Conservation (phyloP, 2,888 invertebrate genomes). For the Parnassius mnemosyne region DNA sequence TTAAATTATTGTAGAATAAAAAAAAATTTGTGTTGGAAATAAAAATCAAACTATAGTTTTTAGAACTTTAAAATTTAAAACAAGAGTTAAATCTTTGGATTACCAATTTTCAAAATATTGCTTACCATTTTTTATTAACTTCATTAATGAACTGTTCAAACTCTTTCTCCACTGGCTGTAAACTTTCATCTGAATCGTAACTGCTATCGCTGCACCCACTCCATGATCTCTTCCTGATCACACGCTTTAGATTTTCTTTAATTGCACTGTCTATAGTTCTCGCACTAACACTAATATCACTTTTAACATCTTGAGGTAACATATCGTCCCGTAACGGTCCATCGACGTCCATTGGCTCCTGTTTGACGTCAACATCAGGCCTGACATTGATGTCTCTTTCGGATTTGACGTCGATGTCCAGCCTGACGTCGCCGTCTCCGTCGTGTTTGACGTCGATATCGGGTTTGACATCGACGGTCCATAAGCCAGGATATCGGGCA, state of each 20-base stretch:
- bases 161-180: constrained; percentile 67
- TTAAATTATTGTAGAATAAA: too few relatives aligned
- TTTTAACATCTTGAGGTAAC: constrained; percentile 48
- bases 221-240: constrained; percentile 56
- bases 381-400: constrained; percentile 29
- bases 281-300: constrained; percentile 62
- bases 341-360: constrained; percentile 35
- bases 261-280: constrained; percentile 54
- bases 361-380: constrained; percentile 30
- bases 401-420: neutral
- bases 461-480: constrained; percentile 41
- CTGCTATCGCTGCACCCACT: constrained; percentile 63
- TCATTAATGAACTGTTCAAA: constrained; percentile 69
- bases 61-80: too few relatives aligned
- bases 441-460: constrained; percentile 24
- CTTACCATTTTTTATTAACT: constrained; percentile 74
- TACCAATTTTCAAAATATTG: neutral
- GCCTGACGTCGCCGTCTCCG: constrained; percentile 21
- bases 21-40: too few relatives aligned
- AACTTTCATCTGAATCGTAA: constrained; percentile 65
- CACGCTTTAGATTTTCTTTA: constrained; percentile 44
- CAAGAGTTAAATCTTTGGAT: too few relatives aligned
- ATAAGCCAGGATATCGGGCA: constrained; percentile 52
- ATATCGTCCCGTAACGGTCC: constrained; percentile 37
- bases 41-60: too few relatives aligned